Conservation (phyloP, 2,113 vertebrate genomes). For the Platysteira castanea region DNA sequence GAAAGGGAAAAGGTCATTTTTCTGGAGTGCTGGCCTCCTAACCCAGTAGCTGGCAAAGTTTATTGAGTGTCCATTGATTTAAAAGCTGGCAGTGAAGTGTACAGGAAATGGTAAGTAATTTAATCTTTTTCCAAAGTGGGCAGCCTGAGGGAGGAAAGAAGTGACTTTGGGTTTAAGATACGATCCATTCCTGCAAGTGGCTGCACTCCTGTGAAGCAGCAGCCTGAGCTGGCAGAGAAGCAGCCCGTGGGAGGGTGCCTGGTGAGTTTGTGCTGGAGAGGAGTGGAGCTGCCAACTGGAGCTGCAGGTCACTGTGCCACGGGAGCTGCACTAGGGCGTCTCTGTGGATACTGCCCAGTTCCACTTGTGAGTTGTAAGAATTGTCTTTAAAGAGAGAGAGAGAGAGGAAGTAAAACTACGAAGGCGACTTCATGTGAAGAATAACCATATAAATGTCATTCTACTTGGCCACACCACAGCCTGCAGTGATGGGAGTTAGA, state of each 20-base stretch:
- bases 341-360: background rate
- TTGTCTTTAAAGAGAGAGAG: background rate
- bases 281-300: conserved; percentile 15
- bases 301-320: background rate
- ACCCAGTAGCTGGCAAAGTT: background rate
- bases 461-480: background rate
- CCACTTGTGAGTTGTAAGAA: background rate
- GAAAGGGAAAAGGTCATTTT: background rate
- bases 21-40: background rate
- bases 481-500: background rate
- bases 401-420: background rate
- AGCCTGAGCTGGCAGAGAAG: background rate
- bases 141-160: background rate
- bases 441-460: background rate
- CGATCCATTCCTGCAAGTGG: rapidly evolving
- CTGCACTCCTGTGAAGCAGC: background rate
- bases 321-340: background rate
- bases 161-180: background rate
- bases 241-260: background rate
- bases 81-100: background rate
- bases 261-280: background rate
- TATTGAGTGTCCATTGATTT: background rate
- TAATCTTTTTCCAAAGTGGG: background rate
- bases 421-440: background rate
- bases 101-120: background rate